phyloP scores from a whole-genome alignment of 2,888 invertebrate genomes.

The Drosophila neutralis region DNA sequence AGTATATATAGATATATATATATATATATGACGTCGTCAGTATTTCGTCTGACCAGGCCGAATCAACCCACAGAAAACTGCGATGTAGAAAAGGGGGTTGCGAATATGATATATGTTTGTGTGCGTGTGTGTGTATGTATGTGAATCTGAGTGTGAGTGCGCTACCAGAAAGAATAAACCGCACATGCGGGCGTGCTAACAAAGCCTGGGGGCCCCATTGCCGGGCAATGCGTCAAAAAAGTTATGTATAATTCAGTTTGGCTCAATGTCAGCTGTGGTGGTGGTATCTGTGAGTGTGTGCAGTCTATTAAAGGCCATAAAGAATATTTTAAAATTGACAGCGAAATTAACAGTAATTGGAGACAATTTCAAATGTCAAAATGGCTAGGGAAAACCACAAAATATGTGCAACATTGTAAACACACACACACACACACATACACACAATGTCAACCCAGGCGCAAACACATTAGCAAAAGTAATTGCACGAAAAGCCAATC shows the following conservation, averaged over 20 bases:
- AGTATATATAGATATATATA: constrained; percentile 8
- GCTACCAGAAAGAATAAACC: neutral
- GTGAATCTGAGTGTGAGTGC: neutral
- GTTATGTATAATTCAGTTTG: constrained; percentile 23
- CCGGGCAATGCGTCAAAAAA: constrained; percentile 15
- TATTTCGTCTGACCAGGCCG: constrained; percentile 9
- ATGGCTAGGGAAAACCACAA: constrained; percentile 65
- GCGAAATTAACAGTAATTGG: constrained; percentile 62
- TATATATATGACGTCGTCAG: constrained; percentile 1
- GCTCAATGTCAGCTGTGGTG: constrained; percentile 29
- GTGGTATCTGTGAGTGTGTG: neutral
- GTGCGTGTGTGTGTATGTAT: no score
- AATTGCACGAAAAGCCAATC: constrained; percentile 18
- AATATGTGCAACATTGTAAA: constrained; percentile 19
- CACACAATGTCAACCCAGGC: constrained; percentile 29
- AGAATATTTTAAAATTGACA: constrained; percentile 44
- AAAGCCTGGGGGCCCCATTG: constrained; percentile 1
- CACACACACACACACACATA: constrained; percentile 13
- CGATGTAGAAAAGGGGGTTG: neutral
- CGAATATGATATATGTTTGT: neutral
- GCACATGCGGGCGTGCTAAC: neutral
- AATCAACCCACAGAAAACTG: neutral
- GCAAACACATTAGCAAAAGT: constrained; percentile 2
- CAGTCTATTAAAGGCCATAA: constrained; percentile 12
- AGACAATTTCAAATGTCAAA: constrained; percentile 68